Percentiles rank a stretch among this genome's conserved stretches.
Conservation (phyloP, 2,797 vertebrate genomes). For the Rousettus madagascariensis region DNA sequence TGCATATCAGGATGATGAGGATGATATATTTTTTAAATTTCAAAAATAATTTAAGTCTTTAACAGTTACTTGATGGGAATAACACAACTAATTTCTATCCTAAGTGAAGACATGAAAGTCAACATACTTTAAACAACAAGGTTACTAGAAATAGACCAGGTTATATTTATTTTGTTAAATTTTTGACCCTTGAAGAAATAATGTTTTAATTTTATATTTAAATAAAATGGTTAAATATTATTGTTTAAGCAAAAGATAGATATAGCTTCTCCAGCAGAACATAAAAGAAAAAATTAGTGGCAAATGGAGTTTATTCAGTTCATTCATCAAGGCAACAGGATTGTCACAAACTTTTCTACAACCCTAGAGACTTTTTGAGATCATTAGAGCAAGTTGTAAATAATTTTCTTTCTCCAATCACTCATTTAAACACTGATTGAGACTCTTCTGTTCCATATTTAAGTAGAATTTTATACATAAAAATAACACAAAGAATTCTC, state of each 20-base stretch:
- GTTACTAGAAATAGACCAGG: background rate
- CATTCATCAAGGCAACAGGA: background rate
- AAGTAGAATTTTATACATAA: constrained; percentile 7
- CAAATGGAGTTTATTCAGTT: background rate
- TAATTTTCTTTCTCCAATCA: background rate
- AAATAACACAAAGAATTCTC: background rate
- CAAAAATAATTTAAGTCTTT: background rate
- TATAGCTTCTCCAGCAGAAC: background rate
- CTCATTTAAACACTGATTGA: background rate
- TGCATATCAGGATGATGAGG: background rate
- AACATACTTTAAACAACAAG: background rate
- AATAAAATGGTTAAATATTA: constrained; percentile 16
- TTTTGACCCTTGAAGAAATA: constrained; percentile 10
- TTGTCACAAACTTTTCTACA: background rate
- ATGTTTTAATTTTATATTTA: background rate
- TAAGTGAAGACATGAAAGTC: background rate
- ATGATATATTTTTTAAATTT: background rate
- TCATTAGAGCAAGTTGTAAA: background rate
- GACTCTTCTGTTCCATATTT: background rate
- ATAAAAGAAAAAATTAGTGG: constrained; percentile 22
- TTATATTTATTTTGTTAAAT: background rate
- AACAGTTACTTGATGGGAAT: background rate
- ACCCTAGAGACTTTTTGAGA: background rate
- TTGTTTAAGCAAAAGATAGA: constrained; percentile 6
- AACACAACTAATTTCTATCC: background rate